A percentile compares a stretch with the other conserved stretches of the same genome.
Conservation (phyloP, 35 echinoderm and acorn worm genomes). For the Ophiothrix spiculata region DNA sequence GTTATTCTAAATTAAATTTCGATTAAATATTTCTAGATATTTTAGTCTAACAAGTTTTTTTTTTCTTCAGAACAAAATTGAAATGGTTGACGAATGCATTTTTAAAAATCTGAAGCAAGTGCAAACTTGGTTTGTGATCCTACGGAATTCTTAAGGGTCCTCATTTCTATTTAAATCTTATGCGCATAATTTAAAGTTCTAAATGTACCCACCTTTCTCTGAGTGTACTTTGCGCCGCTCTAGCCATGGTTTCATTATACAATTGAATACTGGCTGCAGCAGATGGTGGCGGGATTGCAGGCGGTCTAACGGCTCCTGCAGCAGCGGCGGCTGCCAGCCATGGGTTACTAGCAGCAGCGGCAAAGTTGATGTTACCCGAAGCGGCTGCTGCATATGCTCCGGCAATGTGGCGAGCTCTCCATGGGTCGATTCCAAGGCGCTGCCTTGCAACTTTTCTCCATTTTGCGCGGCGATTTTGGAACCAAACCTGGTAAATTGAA, state of each 20-base stretch:
- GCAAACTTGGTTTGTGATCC: no score
- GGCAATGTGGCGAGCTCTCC: conserved; percentile 77
- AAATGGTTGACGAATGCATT: no score
- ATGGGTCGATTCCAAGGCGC: conserved; percentile 88
- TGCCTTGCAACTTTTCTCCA: conserved; percentile 90
- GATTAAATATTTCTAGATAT: no score
- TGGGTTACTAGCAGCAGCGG: conserved; percentile 76
- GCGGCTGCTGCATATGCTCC: conserved; percentile 24
- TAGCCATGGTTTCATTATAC: conserved; percentile 57
- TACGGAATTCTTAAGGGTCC: no score
- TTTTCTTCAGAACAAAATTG: no score
- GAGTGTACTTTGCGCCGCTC: conserved; percentile 44
- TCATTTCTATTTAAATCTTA: no score
- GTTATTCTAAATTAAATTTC: no score
- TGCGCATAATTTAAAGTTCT: neutral
- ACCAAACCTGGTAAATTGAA: conserved; percentile 78
- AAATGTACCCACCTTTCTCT: conserved; percentile 42
- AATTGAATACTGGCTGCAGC: conserved; percentile 18
- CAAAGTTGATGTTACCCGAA: conserved; percentile 50
- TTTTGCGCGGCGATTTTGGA: conserved; percentile 96
- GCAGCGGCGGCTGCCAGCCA: conserved; percentile 68
- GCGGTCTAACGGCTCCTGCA: neutral
- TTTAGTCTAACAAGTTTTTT: no score
- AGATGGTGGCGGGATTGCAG: neutral
- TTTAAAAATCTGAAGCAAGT: no score